These are phyloP conservation scores for Sebastes umbrosus DNA, from an alignment of 2,797 vertebrate genomes.

Conservation along the genomic window DNA sequence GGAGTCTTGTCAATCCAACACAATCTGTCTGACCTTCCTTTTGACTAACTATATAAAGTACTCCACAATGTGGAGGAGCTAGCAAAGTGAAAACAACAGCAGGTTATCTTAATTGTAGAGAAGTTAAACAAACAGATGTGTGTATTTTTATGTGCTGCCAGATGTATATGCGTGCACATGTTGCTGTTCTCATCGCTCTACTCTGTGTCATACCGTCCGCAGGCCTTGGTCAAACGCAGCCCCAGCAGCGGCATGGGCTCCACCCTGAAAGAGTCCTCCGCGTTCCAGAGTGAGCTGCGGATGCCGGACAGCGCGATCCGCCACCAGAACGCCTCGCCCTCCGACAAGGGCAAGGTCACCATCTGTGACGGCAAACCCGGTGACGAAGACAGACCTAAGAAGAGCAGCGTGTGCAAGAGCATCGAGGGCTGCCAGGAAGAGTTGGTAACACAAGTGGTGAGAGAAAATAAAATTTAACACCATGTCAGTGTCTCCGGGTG, in stretches of 20 bases:
- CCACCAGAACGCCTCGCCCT: conserved; percentile 90
- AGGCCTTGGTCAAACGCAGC: conserved; percentile 97
- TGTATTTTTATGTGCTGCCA: not conserved
- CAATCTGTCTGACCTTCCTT: conserved; percentile 4
- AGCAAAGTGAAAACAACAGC: conserved; percentile 6
- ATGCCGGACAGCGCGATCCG: conserved; percentile 93
- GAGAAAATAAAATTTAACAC: not conserved
- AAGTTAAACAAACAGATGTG: not conserved
- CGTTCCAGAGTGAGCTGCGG: conserved; percentile 95
- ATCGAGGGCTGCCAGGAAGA: conserved; percentile 98
- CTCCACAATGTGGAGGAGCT: conserved; percentile 29
- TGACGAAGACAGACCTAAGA: conserved; percentile 96
- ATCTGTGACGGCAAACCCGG: conserved; percentile 92
- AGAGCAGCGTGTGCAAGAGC: conserved; percentile 94
- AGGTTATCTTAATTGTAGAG: conserved; percentile 16
- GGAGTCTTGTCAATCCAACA: conserved; percentile 3
- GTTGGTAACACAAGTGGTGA: conserved; percentile 90
- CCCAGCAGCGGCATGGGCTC: conserved; percentile 97
- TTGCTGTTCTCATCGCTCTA: conserved; percentile 21
- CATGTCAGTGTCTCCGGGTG: not conserved
- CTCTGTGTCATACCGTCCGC: conserved; percentile 10
- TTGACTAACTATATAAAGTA: not conserved
- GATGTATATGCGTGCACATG: not conserved
- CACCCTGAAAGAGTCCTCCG: conserved; percentile 94
- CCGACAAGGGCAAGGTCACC: conserved; percentile 94